phyloP scores from a whole-genome alignment of 2,797 vertebrate species.

The Muscicapa striata region DNA sequence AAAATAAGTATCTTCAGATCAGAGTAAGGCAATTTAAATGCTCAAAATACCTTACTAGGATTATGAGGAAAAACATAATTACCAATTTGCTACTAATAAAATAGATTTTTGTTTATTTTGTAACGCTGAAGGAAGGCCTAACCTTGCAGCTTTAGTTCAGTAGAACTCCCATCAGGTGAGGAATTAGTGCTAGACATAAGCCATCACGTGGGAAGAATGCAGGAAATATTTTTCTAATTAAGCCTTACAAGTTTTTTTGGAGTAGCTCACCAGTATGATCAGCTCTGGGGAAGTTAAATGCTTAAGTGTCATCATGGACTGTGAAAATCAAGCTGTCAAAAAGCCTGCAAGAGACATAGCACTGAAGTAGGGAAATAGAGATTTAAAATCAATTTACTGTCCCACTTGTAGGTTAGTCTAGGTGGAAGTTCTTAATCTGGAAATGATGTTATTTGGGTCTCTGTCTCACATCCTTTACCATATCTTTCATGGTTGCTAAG shows the following conservation, averaged over 20 bases:
- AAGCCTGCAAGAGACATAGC: neutral
- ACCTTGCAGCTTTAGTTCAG: neutral
- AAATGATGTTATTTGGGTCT: slow-evolving; percentile 33
- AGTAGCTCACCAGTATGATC: neutral
- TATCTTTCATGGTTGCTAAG: slow-evolving; percentile 55
- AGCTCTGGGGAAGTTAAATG: neutral
- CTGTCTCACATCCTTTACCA: neutral
- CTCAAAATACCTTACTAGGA: neutral
- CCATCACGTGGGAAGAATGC: neutral
- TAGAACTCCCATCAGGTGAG: neutral
- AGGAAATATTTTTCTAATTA: slow-evolving; percentile 8
- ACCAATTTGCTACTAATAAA: neutral
- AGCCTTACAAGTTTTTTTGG: neutral
- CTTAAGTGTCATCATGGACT: neutral
- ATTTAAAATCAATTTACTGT: neutral
- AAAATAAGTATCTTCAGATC: neutral
- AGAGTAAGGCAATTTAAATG: neutral
- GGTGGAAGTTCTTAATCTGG: slow-evolving; percentile 34
- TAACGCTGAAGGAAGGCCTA: neutral
- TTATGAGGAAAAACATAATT: neutral
- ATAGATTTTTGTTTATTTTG: neutral
- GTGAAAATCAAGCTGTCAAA: neutral
- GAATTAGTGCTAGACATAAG: neutral
- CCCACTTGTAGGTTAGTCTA: neutral
- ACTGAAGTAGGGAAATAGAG: neutral